These are phyloP conservation scores for Neoniphon sammara DNA, from an alignment of 2,797 vertebrate genomes.

Conservation along the genomic window DNA sequence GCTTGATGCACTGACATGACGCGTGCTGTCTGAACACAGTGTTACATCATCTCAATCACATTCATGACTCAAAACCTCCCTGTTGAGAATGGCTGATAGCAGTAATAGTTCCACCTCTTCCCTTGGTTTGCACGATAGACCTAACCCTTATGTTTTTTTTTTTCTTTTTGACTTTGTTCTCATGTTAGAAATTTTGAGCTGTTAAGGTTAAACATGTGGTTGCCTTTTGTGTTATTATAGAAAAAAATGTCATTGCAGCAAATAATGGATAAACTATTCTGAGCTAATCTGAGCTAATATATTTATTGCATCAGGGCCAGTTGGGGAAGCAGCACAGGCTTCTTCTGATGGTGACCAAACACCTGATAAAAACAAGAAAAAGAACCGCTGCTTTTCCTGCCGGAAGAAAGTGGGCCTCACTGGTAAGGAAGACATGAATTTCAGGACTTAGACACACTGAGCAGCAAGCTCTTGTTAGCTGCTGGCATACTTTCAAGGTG, in stretches of 20 bases:
- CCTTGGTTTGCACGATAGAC: background rate
- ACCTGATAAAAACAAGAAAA: conserved; percentile 91
- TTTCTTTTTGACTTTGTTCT: background rate
- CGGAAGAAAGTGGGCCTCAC: conserved; percentile 94
- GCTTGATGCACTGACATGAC: too few relatives aligned
- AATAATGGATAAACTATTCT: background rate
- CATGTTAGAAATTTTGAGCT: too few relatives aligned
- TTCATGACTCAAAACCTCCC: background rate
- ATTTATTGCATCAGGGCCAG: conserved; percentile 73
- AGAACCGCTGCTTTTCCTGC: conserved; percentile 92
- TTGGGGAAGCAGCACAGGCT: conserved; percentile 82
- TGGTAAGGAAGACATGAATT: conserved; percentile 76
- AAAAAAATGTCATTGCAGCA: background rate
- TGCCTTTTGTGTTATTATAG: too few relatives aligned
- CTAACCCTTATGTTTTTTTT: background rate
- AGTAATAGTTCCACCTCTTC: background rate
- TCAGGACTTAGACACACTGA: background rate
- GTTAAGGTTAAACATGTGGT: too few relatives aligned
- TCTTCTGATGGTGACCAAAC: conserved; percentile 86
- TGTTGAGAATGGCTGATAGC: background rate
- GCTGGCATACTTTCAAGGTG: conserved; percentile 11
- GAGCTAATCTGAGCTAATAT: conserved; percentile 7
- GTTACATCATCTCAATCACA: too few relatives aligned
- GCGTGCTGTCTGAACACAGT: too few relatives aligned
- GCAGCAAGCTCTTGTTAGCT: conserved; percentile 4